Evolutionary conservation across 2,888 invertebrate species (phyloP).

Genomic region (Drosophila gaucha): DNA sequence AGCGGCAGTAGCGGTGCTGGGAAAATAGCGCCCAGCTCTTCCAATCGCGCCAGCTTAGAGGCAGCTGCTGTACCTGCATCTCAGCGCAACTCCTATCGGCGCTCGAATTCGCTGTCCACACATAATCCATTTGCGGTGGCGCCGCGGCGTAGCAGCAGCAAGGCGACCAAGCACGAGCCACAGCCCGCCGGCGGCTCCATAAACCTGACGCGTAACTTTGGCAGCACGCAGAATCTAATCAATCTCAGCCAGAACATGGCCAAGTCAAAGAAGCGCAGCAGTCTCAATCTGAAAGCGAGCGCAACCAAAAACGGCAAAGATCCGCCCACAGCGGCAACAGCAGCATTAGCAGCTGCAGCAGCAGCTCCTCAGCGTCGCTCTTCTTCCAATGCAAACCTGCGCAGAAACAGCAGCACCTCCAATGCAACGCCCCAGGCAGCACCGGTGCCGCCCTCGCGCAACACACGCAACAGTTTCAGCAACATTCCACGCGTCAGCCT

Average conservation of each 20-base stretch:
- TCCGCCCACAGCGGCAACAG: slow-evolving; percentile 49
- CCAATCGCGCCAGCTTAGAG: slow-evolving; percentile 75
- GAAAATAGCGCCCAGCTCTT: slow-evolving; percentile 80
- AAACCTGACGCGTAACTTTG: slow-evolving; percentile 83
- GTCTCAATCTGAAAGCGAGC: slow-evolving; percentile 82
- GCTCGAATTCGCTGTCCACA: slow-evolving; percentile 82
- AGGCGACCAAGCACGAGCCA: slow-evolving; percentile 50
- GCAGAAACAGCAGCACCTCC: slow-evolving; percentile 75
- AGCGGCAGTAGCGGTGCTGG: slow-evolving; percentile 33
- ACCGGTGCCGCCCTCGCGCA: slow-evolving; percentile 67
- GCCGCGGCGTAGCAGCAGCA: slow-evolving; percentile 72
- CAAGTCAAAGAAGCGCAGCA: slow-evolving; percentile 84
- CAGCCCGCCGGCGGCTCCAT: slow-evolving; percentile 64
- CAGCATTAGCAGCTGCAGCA: slow-evolving; percentile 6
- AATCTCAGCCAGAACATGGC: slow-evolving; percentile 83
- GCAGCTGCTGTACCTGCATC: slow-evolving; percentile 24
- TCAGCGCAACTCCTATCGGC: slow-evolving; percentile 72
- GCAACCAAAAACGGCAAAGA: slow-evolving; percentile 77
- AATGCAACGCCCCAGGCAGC: slow-evolving; percentile 63
- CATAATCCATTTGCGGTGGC: slow-evolving; percentile 77
- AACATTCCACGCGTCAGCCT: slow-evolving; percentile 84
- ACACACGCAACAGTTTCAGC: slow-evolving; percentile 81
- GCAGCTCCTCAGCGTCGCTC: slow-evolving; percentile 74
- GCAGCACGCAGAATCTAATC: slow-evolving; percentile 84
- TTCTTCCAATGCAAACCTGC: slow-evolving; percentile 83